Evolutionary conservation across 2,113 vertebrate species (phyloP).

Genomic region (Eulemur macaco): DNA sequence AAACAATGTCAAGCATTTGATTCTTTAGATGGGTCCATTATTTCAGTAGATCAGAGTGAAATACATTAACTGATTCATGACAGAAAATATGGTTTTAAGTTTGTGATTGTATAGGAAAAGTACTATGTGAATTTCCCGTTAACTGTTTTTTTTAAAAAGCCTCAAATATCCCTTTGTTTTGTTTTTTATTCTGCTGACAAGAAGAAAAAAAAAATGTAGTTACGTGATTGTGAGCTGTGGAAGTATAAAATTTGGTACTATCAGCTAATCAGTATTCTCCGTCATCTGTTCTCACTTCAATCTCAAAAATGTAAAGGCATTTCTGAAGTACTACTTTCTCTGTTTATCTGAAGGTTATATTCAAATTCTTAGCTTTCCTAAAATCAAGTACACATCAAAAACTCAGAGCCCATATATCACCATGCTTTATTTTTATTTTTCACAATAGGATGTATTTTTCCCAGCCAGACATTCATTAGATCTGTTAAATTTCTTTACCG

Average conservation of each 20-base stretch:
- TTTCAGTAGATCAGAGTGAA: background rate
- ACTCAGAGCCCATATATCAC: conserved; percentile 3
- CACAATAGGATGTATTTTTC: background rate
- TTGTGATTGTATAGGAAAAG: background rate
- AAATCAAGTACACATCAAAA: conserved; percentile 19
- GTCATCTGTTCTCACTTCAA: background rate
- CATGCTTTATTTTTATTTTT: conserved; percentile 1
- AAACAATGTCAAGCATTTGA: background rate
- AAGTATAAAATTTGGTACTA: background rate
- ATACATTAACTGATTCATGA: background rate
- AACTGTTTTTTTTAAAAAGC: background rate
- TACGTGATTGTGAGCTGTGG: background rate
- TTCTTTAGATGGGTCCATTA: background rate
- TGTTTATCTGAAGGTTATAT: conserved; percentile 57
- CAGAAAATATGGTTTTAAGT: background rate
- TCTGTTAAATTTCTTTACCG: conserved; percentile 12
- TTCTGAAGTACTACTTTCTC: background rate
- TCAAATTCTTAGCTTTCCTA: conserved; percentile 30
- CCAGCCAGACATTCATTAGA: background rate
- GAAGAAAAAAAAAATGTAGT: conserved; percentile 31
- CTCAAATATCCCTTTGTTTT: background rate
- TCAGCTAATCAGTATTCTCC: conserved; percentile 25
- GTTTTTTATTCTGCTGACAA: background rate
- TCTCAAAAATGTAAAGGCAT: conserved; percentile 45
- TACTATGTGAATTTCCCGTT: background rate